These are phyloP conservation scores for Pocota personata DNA, from an alignment of 2,888 invertebrate genomes.

Conservation along the genomic window DNA sequence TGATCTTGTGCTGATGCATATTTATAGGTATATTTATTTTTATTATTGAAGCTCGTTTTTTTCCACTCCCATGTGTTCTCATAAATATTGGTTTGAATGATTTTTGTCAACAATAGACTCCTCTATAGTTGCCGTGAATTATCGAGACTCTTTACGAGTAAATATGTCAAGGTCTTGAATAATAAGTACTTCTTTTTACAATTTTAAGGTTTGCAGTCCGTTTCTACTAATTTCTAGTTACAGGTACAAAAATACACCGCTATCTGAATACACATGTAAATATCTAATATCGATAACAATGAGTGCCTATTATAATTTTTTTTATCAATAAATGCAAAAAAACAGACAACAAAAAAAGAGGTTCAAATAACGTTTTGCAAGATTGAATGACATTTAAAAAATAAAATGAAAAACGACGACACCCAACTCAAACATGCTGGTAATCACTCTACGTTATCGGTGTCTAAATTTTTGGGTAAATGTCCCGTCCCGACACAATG, in stretches of 20 bases:
- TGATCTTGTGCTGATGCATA: neutral
- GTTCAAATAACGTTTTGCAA: conserved; percentile 13
- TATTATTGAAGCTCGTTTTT: too few relatives aligned
- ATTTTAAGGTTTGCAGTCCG: neutral
- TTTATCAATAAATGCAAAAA: conserved; percentile 3
- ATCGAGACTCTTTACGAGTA: neutral
- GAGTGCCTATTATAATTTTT: neutral
- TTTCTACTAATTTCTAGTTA: neutral
- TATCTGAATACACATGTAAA: conserved; percentile 9
- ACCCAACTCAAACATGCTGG: neutral
- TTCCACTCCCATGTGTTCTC: neutral
- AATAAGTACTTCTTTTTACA: neutral
- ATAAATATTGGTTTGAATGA: conserved; percentile 14
- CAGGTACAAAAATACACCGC: neutral
- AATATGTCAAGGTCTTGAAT: neutral
- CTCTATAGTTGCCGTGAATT: conserved; percentile 6
- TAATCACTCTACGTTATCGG: conserved; percentile 37
- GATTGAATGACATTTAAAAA: conserved; percentile 9
- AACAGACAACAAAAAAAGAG: neutral
- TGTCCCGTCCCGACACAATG: conserved; percentile 2
- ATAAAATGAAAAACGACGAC: conserved; percentile 26
- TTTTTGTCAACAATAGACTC: neutral
- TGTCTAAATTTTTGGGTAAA: conserved; percentile 1
- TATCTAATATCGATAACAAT: conserved; percentile 22
- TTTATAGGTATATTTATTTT: too few relatives aligned